Base-by-base conservation (phyloP, 1,140 invertebrate species). In the Papilio glaucus region DNA sequence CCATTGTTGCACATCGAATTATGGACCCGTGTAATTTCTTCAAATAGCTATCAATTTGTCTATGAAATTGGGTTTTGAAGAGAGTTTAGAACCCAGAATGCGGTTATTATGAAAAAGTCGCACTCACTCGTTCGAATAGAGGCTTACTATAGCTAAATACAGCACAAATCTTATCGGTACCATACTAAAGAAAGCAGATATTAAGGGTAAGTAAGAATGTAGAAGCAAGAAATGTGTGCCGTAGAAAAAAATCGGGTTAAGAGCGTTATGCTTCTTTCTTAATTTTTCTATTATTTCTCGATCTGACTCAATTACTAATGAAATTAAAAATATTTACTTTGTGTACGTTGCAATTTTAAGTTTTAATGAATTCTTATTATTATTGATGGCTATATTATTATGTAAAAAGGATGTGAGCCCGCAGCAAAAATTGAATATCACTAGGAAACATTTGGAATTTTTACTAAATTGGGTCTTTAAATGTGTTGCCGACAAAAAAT, bases 11-110 rank as follows among this genome's bases (percentile, higher is more conserved):
- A 72, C 68, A 75, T 53, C 74, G 75, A 79, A 77, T 81, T 77
- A 78, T 80, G 77, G 82, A 82, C 74, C 82, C 85, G 80, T 88
- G 85, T 88, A 87, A 89, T 88, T 88, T 87, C 78, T 76, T 73
- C 78, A 83, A 86, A 89, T 86, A 73, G 77, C 78, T 81, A 77
- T 79, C 80, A 85, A 84, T 85, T 86, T 85, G 72, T 84, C 82
- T 85, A 83, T 78, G 72, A 83, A 86, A 85, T 81, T 81, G 77
- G 76, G 57, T 72, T 75, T 76, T 77, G 26, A 38, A 42, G 39
- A 10, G 12, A 57, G 18, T 57, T 57, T 24, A 53, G 15, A 18
- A 3, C 29, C 29, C 6, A 3, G 29, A 33, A 33, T 49, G 45
- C 21, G 10, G 9, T 24, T 24, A 57, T 24, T 24, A 57, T 26